Base-by-base conservation (phyloP, 2,113 vertebrate genomes). In the Thunnus thynnus region DNA sequence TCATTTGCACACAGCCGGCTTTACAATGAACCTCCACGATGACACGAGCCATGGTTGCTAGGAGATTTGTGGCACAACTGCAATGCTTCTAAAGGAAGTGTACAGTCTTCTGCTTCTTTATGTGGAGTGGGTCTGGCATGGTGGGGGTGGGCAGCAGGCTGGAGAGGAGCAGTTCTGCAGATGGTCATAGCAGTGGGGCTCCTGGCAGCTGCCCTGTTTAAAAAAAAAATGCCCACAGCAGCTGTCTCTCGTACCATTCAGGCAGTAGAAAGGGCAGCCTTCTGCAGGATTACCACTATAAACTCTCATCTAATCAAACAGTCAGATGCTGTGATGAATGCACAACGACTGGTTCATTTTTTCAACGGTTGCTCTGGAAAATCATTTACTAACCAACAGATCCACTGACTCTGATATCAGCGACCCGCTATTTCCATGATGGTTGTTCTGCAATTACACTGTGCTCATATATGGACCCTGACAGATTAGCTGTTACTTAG, bases 121-220 rank as follows among this genome's bases (percentile, higher is more conserved):
- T 62, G 86, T 69, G 52, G 62, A 73, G 68, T 36, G 5, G 55
- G 46, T 3, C 9, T 4, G 41, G 55, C 50, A 13, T 55, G 22
- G 60, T 17, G 41, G 20, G 4, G 55, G 18, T 51, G 50, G 22
- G 68, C 44, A 36, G 17, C 0, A 18, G 81, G 72, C 84, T 85
- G 78, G 72, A 83, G 79, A 74, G 48, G 73, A 88, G 72, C 70
- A 71, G 71, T 55, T 73, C 84, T 80, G 76, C 90, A 92, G 91
- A 90, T 91, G 91, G 90, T 74, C 72, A 51, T 25, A 90, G 36
- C 88, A 77, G 87, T 70, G 41, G 82, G 88, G 47, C 83, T 88
- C 82, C 87, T 90, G 90, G 89, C 87, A 90, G 80, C 58, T 79
- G 74, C 74, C 81, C 73, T 60, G 70, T 72, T 63, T 44, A 41